phyloP scores from a whole-genome alignment of 2,888 invertebrate species.

The Notodonta ziczac region DNA sequence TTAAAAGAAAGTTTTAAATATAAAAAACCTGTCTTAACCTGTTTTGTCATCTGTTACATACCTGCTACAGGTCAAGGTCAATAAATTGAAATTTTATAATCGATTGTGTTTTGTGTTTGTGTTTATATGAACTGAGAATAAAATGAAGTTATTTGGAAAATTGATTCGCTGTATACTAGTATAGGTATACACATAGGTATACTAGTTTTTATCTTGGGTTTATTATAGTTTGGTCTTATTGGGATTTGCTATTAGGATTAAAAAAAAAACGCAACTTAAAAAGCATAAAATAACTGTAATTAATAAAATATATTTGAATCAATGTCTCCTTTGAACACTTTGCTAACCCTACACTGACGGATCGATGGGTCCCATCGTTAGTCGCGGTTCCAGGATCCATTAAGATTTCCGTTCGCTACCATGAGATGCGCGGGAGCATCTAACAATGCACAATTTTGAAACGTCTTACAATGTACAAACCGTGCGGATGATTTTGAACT shows the following conservation, averaged over 20 bases:
- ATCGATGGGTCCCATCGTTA: conserved; percentile 81
- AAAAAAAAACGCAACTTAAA: no score
- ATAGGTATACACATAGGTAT: no score
- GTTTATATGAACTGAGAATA: no score
- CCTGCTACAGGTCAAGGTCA: conserved; percentile 2
- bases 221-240: no score
- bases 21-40: conserved; percentile 8
- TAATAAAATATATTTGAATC: background rate
- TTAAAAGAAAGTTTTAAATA: conserved; percentile 1
- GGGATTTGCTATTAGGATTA: no score
- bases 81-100: background rate
- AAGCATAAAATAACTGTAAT: no score
- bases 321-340: conserved; percentile 38
- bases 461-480: conserved; percentile 31
- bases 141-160: no score
- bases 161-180: no score
- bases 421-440: conserved; percentile 74
- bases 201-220: no score
- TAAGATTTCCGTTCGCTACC: conserved; percentile 81
- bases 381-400: conserved; percentile 81
- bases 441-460: conserved; percentile 36
- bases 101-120: background rate
- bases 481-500: conserved; percentile 35
- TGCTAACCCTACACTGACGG: conserved; percentile 54
- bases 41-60: background rate